A percentile compares a stretch with the other conserved stretches of the same genome.
These are phyloP conservation scores for Aleiodes sp. DNA, from an alignment of 1,140 invertebrate species.

Conservation along the genomic window DNA sequence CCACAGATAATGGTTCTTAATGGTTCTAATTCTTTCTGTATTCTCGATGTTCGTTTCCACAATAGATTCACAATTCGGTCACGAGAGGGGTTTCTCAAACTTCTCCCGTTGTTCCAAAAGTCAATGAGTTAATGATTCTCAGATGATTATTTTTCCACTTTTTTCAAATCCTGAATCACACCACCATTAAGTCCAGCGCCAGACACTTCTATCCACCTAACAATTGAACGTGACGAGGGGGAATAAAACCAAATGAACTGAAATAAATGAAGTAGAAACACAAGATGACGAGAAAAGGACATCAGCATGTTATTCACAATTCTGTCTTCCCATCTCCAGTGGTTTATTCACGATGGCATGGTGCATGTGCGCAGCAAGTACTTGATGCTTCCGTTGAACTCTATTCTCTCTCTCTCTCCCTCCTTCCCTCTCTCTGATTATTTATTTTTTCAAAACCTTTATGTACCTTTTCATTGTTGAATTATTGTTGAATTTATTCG, in stretches of 20 bases:
- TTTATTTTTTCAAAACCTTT: constrained; percentile 2
- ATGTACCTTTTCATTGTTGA: background rate
- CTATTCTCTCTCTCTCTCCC: constrained; percentile 11
- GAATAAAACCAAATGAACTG: background rate
- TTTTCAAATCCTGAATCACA: background rate
- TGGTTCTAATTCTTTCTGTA: too few relatives aligned
- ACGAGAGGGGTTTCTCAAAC: too few relatives aligned
- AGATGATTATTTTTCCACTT: background rate
- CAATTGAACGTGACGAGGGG: constrained; percentile 9
- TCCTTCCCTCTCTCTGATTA: background rate
- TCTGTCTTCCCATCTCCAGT: background rate
- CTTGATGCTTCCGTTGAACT: constrained; percentile 10
- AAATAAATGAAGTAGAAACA: constrained; percentile 8
- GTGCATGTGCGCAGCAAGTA: constrained; percentile 24
- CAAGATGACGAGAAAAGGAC: constrained; percentile 2
- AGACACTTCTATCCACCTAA: constrained; percentile 14
- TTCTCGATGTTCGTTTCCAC: too few relatives aligned
- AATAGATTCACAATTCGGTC: too few relatives aligned
- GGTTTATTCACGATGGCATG: constrained; percentile 25
- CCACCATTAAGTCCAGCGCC: constrained; percentile 24
- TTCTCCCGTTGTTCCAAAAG: background rate
- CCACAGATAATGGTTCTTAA: too few relatives aligned
- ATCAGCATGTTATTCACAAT: constrained; percentile 2
- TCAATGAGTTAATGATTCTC: background rate
- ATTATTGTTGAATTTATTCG: too few relatives aligned